Conservation (phyloP, 2,888 invertebrate genomes). For the Eupithecia tripunctaria region DNA sequence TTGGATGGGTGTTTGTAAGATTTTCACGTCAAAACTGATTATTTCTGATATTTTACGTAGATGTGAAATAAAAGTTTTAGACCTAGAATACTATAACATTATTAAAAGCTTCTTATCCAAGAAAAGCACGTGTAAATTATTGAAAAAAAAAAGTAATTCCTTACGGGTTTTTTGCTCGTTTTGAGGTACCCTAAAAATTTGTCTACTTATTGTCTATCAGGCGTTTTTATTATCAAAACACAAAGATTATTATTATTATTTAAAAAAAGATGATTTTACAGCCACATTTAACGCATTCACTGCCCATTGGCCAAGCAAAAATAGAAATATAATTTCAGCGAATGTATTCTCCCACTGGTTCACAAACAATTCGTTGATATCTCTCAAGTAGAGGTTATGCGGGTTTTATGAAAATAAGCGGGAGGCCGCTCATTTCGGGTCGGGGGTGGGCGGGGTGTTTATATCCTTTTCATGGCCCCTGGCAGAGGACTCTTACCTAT, state of each 20-base stretch:
- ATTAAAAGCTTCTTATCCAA: no score
- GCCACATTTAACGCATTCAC: no score
- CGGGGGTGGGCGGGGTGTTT: conserved; percentile 66
- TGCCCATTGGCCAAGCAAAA: background rate
- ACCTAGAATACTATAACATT: no score
- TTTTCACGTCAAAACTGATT: background rate
- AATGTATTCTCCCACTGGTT: conserved; percentile 50
- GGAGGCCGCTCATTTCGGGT: conserved; percentile 81
- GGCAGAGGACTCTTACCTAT: conserved; percentile 49
- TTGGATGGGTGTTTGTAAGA: background rate
- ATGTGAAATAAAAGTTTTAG: background rate
- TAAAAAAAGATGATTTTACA: no score
- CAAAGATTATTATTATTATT: no score
- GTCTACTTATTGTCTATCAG: no score
- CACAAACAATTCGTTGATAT: conserved; percentile 70
- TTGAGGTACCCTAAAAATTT: background rate
- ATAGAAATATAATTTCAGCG: conserved; percentile 43
- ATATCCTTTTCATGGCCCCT: conserved; percentile 73
- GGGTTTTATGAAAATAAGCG: conserved; percentile 83
- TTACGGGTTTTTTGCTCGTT: background rate
- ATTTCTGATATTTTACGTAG: background rate
- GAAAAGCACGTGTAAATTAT: background rate
- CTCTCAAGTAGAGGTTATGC: conserved; percentile 71
- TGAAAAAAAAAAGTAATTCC: background rate
- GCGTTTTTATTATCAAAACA: background rate